Conservation (phyloP, 2,797 vertebrate species). For the Luscinia luscinia region DNA sequence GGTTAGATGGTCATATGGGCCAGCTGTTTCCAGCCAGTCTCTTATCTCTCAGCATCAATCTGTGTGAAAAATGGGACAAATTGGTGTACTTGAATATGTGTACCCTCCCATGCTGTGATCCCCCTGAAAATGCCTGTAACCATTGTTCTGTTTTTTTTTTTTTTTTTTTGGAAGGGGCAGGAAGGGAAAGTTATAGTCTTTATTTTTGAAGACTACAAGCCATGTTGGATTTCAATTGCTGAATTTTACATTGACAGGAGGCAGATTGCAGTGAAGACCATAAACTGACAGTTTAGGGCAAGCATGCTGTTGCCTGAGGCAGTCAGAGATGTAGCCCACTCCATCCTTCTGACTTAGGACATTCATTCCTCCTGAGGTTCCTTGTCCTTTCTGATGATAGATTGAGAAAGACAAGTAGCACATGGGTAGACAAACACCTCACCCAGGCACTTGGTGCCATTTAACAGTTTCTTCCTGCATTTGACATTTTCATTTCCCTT, state of each 20-base stretch:
- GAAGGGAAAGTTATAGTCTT: not conserved
- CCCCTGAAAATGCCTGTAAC: not conserved
- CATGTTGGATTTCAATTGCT: slow-evolving; percentile 44
- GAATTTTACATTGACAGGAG: slow-evolving; percentile 73
- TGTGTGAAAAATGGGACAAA: not conserved
- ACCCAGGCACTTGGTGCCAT: slow-evolving; percentile 86
- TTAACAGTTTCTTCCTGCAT: slow-evolving; percentile 81
- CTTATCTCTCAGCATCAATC: not conserved
- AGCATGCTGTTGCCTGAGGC: slow-evolving; percentile 76
- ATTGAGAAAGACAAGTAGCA: slow-evolving; percentile 88
- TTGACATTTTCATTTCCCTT: slow-evolving; percentile 82
- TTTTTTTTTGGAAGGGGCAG: not conserved
- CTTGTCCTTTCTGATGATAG: slow-evolving; percentile 83
- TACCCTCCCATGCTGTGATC: not conserved
- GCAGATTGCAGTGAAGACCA: slow-evolving; percentile 70
- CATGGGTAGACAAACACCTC: slow-evolving; percentile 86
- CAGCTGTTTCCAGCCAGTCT: not conserved
- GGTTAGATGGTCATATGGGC: slow-evolving; percentile 46
- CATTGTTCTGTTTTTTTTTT: not conserved
- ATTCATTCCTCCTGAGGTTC: slow-evolving; percentile 80
- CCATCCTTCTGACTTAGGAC: slow-evolving; percentile 66
- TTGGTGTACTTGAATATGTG: not conserved
- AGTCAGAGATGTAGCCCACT: slow-evolving; percentile 50
- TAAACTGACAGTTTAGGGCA: slow-evolving; percentile 77
- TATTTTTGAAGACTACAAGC: slow-evolving; percentile 53